Conservation (phyloP, 2,797 vertebrate genomes). For the Oreortyx pictus region DNA sequence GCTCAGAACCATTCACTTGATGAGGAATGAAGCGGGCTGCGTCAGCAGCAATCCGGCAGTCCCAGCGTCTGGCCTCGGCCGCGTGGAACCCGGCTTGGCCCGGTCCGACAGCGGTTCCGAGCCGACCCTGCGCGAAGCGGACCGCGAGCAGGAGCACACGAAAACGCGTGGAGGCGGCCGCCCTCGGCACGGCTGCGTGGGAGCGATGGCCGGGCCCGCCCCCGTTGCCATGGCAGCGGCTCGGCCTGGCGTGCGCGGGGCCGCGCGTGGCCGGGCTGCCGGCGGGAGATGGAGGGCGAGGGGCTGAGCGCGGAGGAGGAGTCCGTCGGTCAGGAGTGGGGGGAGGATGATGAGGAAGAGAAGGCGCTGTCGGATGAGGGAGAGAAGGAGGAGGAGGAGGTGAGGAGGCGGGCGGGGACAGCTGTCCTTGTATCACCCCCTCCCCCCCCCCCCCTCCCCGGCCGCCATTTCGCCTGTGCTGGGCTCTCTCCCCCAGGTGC, state of each 20-base stretch:
- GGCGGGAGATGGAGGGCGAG: conserved; percentile 72
- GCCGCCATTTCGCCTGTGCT: background rate
- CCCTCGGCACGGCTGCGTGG: no score
- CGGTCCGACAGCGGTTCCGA: background rate
- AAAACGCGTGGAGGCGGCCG: no score
- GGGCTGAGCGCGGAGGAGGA: conserved; percentile 44
- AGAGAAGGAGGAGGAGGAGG: conserved; percentile 51
- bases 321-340: background rate
- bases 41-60: background rate
- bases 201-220: background rate
- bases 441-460: no score
- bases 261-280: background rate
- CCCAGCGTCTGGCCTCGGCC: no score
- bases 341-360: background rate
- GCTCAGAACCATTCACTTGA: background rate
- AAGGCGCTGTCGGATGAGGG: background rate
- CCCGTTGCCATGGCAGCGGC: background rate
- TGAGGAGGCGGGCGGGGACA: background rate
- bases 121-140: no score
- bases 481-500: conserved; percentile 49
- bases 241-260: background rate
- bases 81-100: no score
- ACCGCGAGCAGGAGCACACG: no score
- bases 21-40: background rate
- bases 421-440: background rate